phyloP scores from a whole-genome alignment of 2,113 vertebrate genomes.

The Onychostoma macrolepis region DNA sequence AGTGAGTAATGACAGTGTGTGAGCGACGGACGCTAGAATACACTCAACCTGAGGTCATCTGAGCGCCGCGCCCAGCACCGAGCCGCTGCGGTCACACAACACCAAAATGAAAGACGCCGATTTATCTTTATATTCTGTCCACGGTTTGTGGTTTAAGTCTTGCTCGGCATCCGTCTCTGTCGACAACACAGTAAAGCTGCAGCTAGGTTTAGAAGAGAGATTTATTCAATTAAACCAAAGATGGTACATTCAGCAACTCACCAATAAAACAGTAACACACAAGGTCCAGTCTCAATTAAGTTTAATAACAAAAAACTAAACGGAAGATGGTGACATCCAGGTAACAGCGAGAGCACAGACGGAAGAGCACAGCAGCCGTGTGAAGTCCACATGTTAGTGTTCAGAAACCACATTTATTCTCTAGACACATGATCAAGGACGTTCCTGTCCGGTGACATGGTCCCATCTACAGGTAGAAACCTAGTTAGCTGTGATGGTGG shows the following conservation, averaged over 20 bases:
- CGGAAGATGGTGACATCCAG: background rate
- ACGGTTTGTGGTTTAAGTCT: conserved; percentile 59
- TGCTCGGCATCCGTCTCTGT: background rate
- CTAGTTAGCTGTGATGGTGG: conserved; percentile 3
- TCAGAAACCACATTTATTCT: background rate
- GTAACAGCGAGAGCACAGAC: background rate
- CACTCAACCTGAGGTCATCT: conserved; percentile 75
- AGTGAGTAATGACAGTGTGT: conserved; percentile 69
- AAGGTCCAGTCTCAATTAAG: background rate
- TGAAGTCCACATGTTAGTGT: background rate
- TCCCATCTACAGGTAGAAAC: conserved; percentile 14
- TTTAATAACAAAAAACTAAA: background rate
- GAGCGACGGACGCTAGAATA: conserved; percentile 72
- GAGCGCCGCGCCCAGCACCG: conserved; percentile 65
- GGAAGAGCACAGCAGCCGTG: background rate
- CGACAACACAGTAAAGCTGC: background rate
- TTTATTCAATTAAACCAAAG: conserved; percentile 9
- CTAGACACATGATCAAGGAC: background rate
- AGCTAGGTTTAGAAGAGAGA: background rate
- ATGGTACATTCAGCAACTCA: background rate
- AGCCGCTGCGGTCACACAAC: conserved; percentile 64
- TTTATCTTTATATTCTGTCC: conserved; percentile 74
- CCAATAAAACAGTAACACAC: background rate
- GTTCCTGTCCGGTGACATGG: conserved; percentile 43
- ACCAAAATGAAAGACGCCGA: conserved; percentile 77